Base-by-base conservation (phyloP, 2,113 vertebrate genomes). In the Paraplagusia blochii region DNA sequence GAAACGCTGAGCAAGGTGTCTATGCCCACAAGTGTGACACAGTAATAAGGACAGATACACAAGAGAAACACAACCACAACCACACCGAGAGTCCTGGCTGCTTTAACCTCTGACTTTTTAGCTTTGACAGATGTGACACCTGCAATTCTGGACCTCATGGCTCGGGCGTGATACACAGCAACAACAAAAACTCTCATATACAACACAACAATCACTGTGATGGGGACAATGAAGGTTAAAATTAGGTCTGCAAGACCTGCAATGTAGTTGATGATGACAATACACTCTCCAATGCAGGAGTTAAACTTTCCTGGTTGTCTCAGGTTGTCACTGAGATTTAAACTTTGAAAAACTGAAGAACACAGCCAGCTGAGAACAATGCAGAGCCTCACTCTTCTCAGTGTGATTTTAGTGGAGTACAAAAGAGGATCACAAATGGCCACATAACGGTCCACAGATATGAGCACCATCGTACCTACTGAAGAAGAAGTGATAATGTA, bases 341-440 rank as follows among this genome's bases (percentile, higher is more conserved):
- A 0, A 35, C 4, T 18, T 11, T 65, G 7, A 2, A 14, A 34
- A 1, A 68, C 0, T 9, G 38, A 8, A 2, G 65, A 52, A 3
- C 7, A 22, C 0, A 35, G 1, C 77, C 77, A 80, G 17, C 69
- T 69, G 10, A 60, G 0, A 8, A 15, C 55, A 10, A 63, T 22
- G 12, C 39, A 49, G 8, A 59, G 1, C 3, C 9, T 0, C 1
- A 36, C 48, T 56, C 43, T 17, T 7, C 1, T 48, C 2, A 7
- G 3, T 2, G 50, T 71, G 43, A 79, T 18, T 63, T 47, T 71
- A 9, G 8, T 47, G 15, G 18, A 1, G 19, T 79, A 74, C 39
- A 39, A 47, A 8, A 79, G 13, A 8, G 76, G 66, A 4, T 78
- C 36, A 53, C 76, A 79, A 17, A 79, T 63, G 1, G 70, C 76